These are phyloP conservation scores for Drosophila nigrodunni DNA, from an alignment of 1,140 invertebrate genomes.

Conservation along the genomic window DNA sequence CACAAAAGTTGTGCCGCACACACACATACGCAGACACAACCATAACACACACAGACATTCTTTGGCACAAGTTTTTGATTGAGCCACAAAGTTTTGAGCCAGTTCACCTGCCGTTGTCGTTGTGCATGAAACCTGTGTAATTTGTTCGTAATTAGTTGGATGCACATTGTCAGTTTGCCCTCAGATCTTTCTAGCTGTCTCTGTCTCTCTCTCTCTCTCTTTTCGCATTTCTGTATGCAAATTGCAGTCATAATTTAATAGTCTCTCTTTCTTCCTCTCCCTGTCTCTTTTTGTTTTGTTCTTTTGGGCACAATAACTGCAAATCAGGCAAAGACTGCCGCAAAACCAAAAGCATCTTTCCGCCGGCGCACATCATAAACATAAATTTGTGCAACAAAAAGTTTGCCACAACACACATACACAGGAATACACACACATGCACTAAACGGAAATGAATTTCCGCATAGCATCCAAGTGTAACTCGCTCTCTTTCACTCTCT, in stretches of 20 bases:
- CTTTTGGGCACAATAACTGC: slow-evolving; percentile 61
- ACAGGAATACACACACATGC: slow-evolving; percentile 21
- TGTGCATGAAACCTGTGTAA: slow-evolving; percentile 78
- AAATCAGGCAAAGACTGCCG: slow-evolving; percentile 73
- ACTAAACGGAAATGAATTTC: slow-evolving; percentile 80
- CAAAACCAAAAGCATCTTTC: slow-evolving; percentile 68
- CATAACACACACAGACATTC: slow-evolving; percentile 17
- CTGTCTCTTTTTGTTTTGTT: background rate
- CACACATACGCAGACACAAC: background rate
- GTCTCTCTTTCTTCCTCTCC: background rate
- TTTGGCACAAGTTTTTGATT: slow-evolving; percentile 73
- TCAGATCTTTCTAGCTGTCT: background rate
- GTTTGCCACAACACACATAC: slow-evolving; percentile 37
- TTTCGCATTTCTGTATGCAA: slow-evolving; percentile 11
- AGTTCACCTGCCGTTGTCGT: slow-evolving; percentile 37
- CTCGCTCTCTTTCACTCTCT: background rate
- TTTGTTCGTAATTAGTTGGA: slow-evolving; percentile 81
- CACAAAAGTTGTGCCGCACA: slow-evolving; percentile 63
- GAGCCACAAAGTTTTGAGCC: slow-evolving; percentile 67
- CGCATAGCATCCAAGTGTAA: slow-evolving; percentile 65
- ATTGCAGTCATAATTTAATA: slow-evolving; percentile 67
- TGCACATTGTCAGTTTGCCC: slow-evolving; percentile 68
- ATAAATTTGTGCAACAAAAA: slow-evolving; percentile 66
- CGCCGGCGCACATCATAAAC: slow-evolving; percentile 77
- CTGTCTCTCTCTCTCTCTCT: background rate